Base-by-base conservation (phyloP, 2,888 invertebrate species). In the Cephus spinipes region DNA sequence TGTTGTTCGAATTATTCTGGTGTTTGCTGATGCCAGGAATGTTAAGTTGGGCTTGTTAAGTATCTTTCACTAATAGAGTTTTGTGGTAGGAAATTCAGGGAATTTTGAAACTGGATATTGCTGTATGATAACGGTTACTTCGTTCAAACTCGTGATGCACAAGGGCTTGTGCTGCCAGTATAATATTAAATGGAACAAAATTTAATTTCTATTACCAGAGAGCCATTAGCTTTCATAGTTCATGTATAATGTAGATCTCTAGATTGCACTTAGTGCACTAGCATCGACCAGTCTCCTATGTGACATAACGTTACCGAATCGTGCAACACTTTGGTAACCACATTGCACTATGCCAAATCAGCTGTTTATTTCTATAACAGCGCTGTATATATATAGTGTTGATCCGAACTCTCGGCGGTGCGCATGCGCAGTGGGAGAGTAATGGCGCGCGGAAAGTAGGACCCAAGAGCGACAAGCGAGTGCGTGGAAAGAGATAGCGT, bases 101-200 rank as follows among this genome's bases (percentile, higher is more conserved):
- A 23, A 55, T 9, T 55, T 55, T 23, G 23, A 23, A 1, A 55
- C 23, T 23, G 2, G 9, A 55, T 9, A 55, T 55, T 55, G 55
- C 23, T 9, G 23, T 55, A 23, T 2, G 55, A 23, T 55, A 55
- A 55, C 55, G 55, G 55, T 55, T 55, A 55, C 23, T 55, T 23
- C 23, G 6, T 55, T 55, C 9, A 55, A 55, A 55, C 55, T 55
- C 23, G 23, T 6, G 6, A 55, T 2, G 9, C 2, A 2, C 55
- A 55, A 9, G 55, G 55, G 2, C 2, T 9, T 23, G 55, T 9
- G 23, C 9, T 55, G 55, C 23, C 81, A 34, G 74, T 80, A 80
- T 81, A 81, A 86, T 87, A 84, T 85, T 85, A 86, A 85, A 85
- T 81, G 81, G 80, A 84, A 84, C 82, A 81, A 86, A 87, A 87